Evolutionary conservation across 2,113 vertebrate species (phyloP), one percentile per base, ranked within the genome.

Genomic region (Osmerus mordax): DNA sequence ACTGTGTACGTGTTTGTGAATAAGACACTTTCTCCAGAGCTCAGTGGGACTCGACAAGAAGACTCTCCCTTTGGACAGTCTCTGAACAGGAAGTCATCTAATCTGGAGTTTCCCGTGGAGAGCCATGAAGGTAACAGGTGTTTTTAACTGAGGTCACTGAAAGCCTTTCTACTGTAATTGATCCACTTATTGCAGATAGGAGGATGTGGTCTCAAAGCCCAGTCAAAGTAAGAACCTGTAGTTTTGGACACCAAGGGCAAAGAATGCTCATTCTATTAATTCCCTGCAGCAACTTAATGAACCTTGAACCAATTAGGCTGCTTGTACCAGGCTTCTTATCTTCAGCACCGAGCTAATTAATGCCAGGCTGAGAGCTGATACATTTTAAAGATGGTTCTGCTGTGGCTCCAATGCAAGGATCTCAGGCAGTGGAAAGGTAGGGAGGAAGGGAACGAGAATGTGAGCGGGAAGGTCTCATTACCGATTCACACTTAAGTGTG

Each of bases 261-360:
- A 56, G 67, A 19, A 54, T 56, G 61, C 6, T 13, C 69, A 69
- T 62, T 62, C 29, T 56, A 70, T 69, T 69, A 56, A 73, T 59
- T 62, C 70, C 29, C 66, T 54, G 55, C 52, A 65, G 58, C n/a
- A 55, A 63, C 66, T 64, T 80, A 76, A 80, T 67, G 71, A 73
- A 73, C 67, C 62, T 47, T 67, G 55, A 73, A 41, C 71, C 67
- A 71, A 71, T 74, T 72, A 73, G 41, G 41, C 7, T 5, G 41
- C 9, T 47, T 47, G 63, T n/a, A 21, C 51, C 60, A 51, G 36
- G 28, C 55, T 58, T 67, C 41, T 72, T 62, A 63, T 72, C 74
- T 67, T 7, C n/a, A 63, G 55, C 68, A 65, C 66, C 23, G 28
- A 70, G 67, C 67, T 77, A 77, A 80, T 80, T 67, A 77, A 74